These are phyloP conservation scores for Festucalex cinctus DNA, from an alignment of 2,113 vertebrate genomes.

Conservation along the genomic window DNA sequence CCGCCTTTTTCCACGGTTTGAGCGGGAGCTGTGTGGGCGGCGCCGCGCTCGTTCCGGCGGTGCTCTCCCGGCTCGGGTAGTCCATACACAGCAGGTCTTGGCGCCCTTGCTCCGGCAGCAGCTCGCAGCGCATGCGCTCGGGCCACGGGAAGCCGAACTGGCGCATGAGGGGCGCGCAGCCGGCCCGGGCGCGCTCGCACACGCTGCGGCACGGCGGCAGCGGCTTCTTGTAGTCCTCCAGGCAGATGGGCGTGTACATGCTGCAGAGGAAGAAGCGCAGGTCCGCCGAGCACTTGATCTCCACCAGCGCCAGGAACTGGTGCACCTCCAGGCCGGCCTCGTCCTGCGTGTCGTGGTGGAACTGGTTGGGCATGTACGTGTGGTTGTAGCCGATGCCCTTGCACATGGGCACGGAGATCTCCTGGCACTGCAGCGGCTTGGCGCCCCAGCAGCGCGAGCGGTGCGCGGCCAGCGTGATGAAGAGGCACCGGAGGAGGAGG, in stretches of 20 bases:
- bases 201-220: constrained; percentile 89
- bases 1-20: constrained; percentile 65
- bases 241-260: constrained; percentile 95
- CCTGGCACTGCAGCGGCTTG: constrained; percentile 87
- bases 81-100: constrained; percentile 91
- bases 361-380: constrained; percentile 90
- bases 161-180: constrained; percentile 92
- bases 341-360: constrained; percentile 90
- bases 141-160: constrained; percentile 97
- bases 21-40: constrained; percentile 57
- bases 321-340: constrained; percentile 89
- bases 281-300: constrained; percentile 86
- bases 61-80: constrained; percentile 76
- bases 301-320: constrained; percentile 90
- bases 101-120: constrained; percentile 84
- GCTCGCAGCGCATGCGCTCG: constrained; percentile 90
- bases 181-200: constrained; percentile 87
- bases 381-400: constrained; percentile 88
- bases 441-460: constrained; percentile 59
- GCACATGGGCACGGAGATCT: constrained; percentile 90
- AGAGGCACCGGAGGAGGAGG: neutral
- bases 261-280: constrained; percentile 94
- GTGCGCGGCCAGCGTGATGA: constrained; percentile 39
- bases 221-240: constrained; percentile 92
- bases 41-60: constrained; percentile 68